A percentile compares a stretch with the other conserved stretches of the same genome.
Evolutionary conservation across 2,113 vertebrate genomes (phyloP).

Genomic region (Cynoglossus semilaevis): DNA sequence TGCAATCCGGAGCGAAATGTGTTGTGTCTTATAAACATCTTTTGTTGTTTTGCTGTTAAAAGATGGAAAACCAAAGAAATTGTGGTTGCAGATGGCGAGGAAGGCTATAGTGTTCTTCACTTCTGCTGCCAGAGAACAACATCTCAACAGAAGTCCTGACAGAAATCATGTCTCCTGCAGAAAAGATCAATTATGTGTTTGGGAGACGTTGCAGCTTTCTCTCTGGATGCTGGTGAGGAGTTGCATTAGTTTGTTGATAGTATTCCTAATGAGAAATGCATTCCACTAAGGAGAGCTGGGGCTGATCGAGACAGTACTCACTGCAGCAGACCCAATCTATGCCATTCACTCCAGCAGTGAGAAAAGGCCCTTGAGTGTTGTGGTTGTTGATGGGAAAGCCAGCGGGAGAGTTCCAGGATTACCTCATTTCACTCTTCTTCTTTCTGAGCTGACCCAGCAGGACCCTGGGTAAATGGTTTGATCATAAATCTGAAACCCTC

Average conservation of each 20-base stretch:
- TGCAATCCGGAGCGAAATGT: constrained; percentile 16
- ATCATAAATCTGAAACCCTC: constrained; percentile 39
- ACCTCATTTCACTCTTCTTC: constrained; percentile 29
- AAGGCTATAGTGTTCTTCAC: constrained; percentile 10
- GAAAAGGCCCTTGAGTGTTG: constrained; percentile 27
- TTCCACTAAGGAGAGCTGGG: not conserved
- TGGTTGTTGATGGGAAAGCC: constrained; percentile 32
- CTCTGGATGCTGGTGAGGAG: not conserved
- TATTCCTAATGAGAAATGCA: constrained; percentile 39
- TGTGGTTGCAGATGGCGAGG: constrained; percentile 31
- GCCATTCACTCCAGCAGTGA: constrained; percentile 23
- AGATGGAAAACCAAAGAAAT: constrained; percentile 18
- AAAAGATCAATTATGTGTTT: constrained; percentile 3
- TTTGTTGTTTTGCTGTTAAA: constrained; percentile 13
- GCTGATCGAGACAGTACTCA: constrained; percentile 4
- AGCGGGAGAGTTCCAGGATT: constrained; percentile 37
- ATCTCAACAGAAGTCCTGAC: constrained; percentile 6
- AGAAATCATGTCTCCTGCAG: not conserved
- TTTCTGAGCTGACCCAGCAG: constrained; percentile 43
- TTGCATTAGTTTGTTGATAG: constrained; percentile 15
- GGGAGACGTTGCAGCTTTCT: constrained; percentile 5
- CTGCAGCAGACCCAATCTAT: constrained; percentile 22
- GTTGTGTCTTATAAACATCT: constrained; percentile 1
- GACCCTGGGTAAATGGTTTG: constrained; percentile 47
- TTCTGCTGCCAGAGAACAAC: constrained; percentile 1